Base-by-base conservation (phyloP, 2,888 invertebrate species). In the Sminthurinus aureus region DNA sequence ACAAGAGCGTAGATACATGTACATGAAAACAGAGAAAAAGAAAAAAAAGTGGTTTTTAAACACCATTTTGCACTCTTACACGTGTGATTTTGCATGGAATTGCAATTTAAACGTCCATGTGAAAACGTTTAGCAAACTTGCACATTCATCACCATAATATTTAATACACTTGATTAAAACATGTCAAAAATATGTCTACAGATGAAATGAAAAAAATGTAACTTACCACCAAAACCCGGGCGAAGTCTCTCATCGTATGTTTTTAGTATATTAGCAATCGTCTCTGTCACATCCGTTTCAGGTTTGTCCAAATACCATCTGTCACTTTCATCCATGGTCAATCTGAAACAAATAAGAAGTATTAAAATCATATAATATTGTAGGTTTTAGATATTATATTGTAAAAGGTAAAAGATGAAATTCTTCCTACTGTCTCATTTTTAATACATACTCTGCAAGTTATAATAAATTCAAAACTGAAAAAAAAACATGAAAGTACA, bases 211-310 rank as follows among this genome's bases (percentile, higher is more conserved):
- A n/a, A n/a, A n/a, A n/a, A n/a, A n/a, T n/a, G n/a, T n/a, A n/a
- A 66, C 20, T 15, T 87, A 91, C 91, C 91, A 89, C 91, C 91
- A 84, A 91, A 91, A 85, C 91, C 90, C 0, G 91, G 91, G 67
- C 91, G 86, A 15, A 91, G 89, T 76, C 91, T 89, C 79, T 91
- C 91, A 87, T 91, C 91, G 88, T 91, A 91, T 38, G 90, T 90
- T 64, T 89, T 88, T 22, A 91, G 89, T n/a, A 91, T 89, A 22
- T 89, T 87, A 22, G 90, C 88, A 52, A 91, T 89, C 73, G 90
- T 90, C 71, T 90, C 89, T 13, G 90, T 90, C 15, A 91, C 90
- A 86, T 91, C 89, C 79, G 89, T 85, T 15, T 69, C 69, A 24
- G 71, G 26, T 26, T 81, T 87, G 58, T 22, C 83, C 86, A 75